Base-by-base conservation (phyloP, 1,140 invertebrate genomes). In the Dermatophagoides farinae region DNA sequence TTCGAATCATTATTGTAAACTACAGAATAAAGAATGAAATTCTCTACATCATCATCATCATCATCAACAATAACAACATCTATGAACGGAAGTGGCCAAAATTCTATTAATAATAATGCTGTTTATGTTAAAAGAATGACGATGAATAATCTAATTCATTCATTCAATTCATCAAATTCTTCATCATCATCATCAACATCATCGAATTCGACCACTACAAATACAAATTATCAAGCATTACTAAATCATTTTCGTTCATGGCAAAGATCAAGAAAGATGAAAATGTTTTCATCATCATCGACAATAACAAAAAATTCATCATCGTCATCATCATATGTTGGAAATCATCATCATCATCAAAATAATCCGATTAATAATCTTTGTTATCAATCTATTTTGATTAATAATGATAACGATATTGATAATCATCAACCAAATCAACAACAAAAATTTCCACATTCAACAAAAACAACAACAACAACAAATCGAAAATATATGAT, bases 361-460 rank as follows among this genome's bases (percentile, higher is more conserved):
- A 23, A 39, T 12, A 39, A 55, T 55, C 53, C 53, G 23, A 55
- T 55, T 14, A 55, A 55, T 23, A 55, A 55, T 25, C 53, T 55
- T 14, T 55, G 53, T 23, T 55, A 55, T 55, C 53, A 55, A 25
- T 55, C 53, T n/a, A 38, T 55, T 14, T 22, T 38, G 57, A 14
- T 31, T 11, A 60, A 60, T 23, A 57, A 57, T 44, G 14, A 25
- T 23, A 25, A 37, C 22, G 6, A 25, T 14, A 57, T 6, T 38
- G 31, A 25, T n/a, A 47, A 60, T 39, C 6, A 20, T 39, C 41
- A 9, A 58, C 20, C 55, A 38, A 25, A 55, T 25, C 44, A 43
- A 8, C 38, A 38, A 37, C 57, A 18, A 38, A 38, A 47, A 40
- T 60, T 37, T 16, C 16, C 16, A 22, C 31, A n/a, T 9, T 8